Evolutionary conservation across 64 coral and sea anemone genomes (phyloP), one percentile per base, ranked within the genome.

Genomic region (Cladopsammia gracilis): DNA sequence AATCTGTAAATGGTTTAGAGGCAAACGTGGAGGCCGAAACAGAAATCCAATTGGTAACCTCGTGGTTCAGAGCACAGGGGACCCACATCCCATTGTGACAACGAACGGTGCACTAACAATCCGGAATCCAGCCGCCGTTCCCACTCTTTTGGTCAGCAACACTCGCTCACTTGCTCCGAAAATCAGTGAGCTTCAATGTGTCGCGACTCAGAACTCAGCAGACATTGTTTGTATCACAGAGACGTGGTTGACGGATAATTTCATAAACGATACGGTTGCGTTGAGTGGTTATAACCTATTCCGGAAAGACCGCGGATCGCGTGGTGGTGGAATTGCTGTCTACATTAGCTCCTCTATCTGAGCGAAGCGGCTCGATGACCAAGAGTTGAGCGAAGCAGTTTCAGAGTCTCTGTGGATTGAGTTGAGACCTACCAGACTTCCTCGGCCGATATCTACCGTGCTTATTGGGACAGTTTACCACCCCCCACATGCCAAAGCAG

Each of bases 391-490:
- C 25, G 62, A 65, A 12, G 62, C 8, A 12, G 15, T 65, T 65
- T 65, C 62, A 65, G 62, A 65, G 62, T 65, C 62, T 12, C 15
- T 65, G 62, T 65, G 62, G 62, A 14, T 65, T 7, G 8, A 65
- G 62, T 65, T 65, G 62, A 7, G 7, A 65, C 62, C 62, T 65
- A 65, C 62, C 15, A 19, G 64, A 25, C 75, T 79, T 12, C 86
- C 86, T n/a, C 18, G 86, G 58, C 20, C 42, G 34, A 73, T 73
- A 20, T 72, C 86, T n/a, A 13, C 70, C 19, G 22, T 88, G 19
- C 49, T 88, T 73, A 7, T 88, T 56, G 86, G 66, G 4, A 56
- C 44, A 44, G 59, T 78, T 7, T 90, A 77, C 47, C 75, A 68
- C 58, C 75, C 73, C 47, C 56, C 87, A 58, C 20, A 19, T 26